Conservation (phyloP, 2,797 vertebrate genomes). For the Enteromius paludinosus region DNA sequence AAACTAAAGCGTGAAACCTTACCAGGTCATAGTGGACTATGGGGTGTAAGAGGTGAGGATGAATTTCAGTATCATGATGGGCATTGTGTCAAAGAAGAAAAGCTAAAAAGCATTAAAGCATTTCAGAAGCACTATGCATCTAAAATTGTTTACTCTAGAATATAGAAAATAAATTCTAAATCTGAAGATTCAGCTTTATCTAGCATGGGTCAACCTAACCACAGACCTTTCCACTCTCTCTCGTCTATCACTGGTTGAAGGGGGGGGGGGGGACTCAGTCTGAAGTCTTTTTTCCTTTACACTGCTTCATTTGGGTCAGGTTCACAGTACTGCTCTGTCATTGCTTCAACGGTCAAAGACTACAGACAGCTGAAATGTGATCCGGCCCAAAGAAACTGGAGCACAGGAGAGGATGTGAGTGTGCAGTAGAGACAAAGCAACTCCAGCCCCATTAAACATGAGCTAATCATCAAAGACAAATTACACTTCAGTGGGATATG, state of each 20-base stretch:
- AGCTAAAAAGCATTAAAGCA: slow-evolving; percentile 10
- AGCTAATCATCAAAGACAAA: slow-evolving; percentile 86
- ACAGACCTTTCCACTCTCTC: slow-evolving; percentile 14
- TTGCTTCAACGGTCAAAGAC: slow-evolving; percentile 79
- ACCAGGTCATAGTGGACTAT: background rate
- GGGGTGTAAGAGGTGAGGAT: background rate
- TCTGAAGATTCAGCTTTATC: slow-evolving; percentile 2
- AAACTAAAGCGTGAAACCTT: slow-evolving; percentile 14
- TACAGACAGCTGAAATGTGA: slow-evolving; percentile 69
- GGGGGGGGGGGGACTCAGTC: background rate
- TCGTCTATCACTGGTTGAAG: slow-evolving; percentile 10
- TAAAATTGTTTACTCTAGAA: slow-evolving; percentile 2
- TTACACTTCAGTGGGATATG: slow-evolving; percentile 83
- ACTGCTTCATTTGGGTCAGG: slow-evolving; percentile 71
- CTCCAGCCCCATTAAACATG: slow-evolving; percentile 79
- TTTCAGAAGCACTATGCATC: background rate
- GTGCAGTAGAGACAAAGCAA: slow-evolving; percentile 70
- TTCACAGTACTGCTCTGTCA: slow-evolving; percentile 77
- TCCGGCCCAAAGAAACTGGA: slow-evolving; percentile 3
- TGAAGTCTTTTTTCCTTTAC: slow-evolving; percentile 60
- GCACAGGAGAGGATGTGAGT: slow-evolving; percentile 39
- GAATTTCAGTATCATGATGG: background rate
- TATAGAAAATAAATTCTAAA: background rate
- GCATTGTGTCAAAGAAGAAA: background rate
- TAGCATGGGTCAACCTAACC: slow-evolving; percentile 5